Evolutionary conservation across 2,888 invertebrate genomes (phyloP).

Genomic region (Drosophila barbarae): DNA sequence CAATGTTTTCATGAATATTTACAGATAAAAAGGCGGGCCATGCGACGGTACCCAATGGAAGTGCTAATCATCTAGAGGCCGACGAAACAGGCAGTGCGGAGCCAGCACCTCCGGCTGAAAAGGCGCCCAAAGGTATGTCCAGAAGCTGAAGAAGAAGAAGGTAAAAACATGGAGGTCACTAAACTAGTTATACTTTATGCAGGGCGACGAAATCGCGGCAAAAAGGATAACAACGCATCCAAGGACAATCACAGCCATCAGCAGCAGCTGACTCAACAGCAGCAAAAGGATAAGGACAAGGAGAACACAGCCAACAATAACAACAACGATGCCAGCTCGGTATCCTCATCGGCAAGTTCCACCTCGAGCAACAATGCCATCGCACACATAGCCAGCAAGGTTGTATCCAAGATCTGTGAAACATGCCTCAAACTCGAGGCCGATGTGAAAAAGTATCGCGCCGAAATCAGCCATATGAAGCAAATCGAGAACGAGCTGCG

Average conservation of each 20-base stretch:
- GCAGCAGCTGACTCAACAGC: constrained; percentile 47
- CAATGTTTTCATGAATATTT: background rate
- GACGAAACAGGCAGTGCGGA: constrained; percentile 76
- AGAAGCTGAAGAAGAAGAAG: too few relatives aligned
- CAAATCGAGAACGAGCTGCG: constrained; percentile 79
- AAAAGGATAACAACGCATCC: constrained; percentile 77
- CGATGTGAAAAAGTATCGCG: constrained; percentile 79
- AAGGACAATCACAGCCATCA: constrained; percentile 79
- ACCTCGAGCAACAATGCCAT: constrained; percentile 76
- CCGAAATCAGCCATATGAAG: constrained; percentile 79
- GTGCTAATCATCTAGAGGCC: constrained; percentile 72
- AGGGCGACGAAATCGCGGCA: constrained; percentile 79
- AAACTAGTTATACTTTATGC: background rate
- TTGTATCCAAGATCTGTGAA: constrained; percentile 79
- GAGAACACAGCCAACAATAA: constrained; percentile 50
- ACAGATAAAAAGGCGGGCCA: constrained; percentile 62
- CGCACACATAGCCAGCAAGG: constrained; percentile 78
- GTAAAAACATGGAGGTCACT: background rate
- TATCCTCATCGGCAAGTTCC: constrained; percentile 68
- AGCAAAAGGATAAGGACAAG: constrained; percentile 59
- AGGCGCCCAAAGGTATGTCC: constrained; percentile 73
- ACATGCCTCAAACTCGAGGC: constrained; percentile 79
- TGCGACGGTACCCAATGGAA: constrained; percentile 72
- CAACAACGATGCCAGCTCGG: constrained; percentile 67
- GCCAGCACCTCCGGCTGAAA: constrained; percentile 67